Percentiles rank a stretch among this genome's conserved stretches.
These are phyloP conservation scores for Aporrectodea caliginosa DNA, from an alignment of 1,140 invertebrate genomes.

Conservation along the genomic window DNA sequence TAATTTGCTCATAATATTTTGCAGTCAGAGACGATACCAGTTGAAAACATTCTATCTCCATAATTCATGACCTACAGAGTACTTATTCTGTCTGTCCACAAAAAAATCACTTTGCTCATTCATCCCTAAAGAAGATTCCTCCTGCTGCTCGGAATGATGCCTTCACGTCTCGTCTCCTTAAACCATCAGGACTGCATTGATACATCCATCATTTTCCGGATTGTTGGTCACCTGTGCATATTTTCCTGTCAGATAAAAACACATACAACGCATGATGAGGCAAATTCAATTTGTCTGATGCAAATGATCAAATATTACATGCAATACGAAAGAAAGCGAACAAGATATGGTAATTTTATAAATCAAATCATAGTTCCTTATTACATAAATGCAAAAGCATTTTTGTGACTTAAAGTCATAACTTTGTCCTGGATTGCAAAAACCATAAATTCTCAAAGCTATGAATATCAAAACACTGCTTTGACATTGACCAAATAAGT, in stretches of 20 bases:
- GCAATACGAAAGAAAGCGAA: too few relatives aligned
- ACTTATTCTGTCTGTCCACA: neutral
- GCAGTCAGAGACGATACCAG: neutral
- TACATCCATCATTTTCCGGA: conserved; percentile 99
- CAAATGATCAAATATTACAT: too few relatives aligned
- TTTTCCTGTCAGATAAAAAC: conserved; percentile 62
- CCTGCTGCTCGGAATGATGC: neutral
- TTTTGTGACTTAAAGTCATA: too few relatives aligned
- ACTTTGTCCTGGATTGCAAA: too few relatives aligned
- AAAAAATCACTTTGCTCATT: neutral
- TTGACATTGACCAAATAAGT: too few relatives aligned
- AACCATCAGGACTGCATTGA: conserved; percentile 95
- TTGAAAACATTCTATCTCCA: neutral
- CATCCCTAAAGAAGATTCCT: too few relatives aligned
- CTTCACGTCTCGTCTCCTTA: conserved; percentile 58
- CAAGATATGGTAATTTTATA: too few relatives aligned
- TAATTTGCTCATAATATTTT: neutral
- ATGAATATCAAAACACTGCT: too few relatives aligned
- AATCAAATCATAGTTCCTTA: too few relatives aligned
- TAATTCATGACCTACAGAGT: neutral
- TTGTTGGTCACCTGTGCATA: conserved; percentile 99
- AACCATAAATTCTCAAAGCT: too few relatives aligned
- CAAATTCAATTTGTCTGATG: too few relatives aligned
- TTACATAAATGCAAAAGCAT: too few relatives aligned
- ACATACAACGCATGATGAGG: neutral